phyloP scores from a whole-genome alignment of 2,797 vertebrate species.

The Enteromius unitaeniatus region DNA sequence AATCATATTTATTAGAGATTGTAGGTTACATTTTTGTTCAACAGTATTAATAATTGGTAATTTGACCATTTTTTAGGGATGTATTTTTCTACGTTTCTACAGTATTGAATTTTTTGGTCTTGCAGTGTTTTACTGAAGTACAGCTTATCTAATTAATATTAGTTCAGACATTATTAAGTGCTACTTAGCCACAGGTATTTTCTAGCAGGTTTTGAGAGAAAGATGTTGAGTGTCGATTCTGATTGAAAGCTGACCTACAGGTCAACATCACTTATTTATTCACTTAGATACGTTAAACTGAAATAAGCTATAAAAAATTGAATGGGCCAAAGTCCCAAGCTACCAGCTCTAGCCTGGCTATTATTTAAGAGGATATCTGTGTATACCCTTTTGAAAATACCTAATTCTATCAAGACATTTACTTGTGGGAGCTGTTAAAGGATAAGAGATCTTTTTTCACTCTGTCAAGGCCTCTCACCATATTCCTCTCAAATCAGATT shows the following conservation, averaged over 20 bases:
- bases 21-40: not conserved
- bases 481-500: conserved; percentile 66
- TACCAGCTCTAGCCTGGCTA: not conserved
- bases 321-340: conserved; percentile 10
- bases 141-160: not conserved
- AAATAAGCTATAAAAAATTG: conserved; percentile 9
- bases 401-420: conserved; percentile 33
- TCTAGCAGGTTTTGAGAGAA: not conserved
- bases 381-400: conserved; percentile 9
- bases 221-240: not conserved
- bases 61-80: not conserved
- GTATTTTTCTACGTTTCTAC: not conserved
- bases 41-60: not conserved
- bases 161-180: conserved; percentile 5
- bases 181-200: not conserved
- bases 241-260: not conserved
- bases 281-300: not conserved
- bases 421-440: conserved; percentile 31
- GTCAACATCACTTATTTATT: conserved; percentile 16
- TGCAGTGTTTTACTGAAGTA: not conserved
- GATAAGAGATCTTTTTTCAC: conserved; percentile 45
- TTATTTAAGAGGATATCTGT: not conserved
- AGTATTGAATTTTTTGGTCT: not conserved
- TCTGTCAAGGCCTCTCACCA: conserved; percentile 58
- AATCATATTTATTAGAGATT: not conserved